Base-by-base conservation (phyloP, 2,113 vertebrate species). In the Phocoena phocoena region DNA sequence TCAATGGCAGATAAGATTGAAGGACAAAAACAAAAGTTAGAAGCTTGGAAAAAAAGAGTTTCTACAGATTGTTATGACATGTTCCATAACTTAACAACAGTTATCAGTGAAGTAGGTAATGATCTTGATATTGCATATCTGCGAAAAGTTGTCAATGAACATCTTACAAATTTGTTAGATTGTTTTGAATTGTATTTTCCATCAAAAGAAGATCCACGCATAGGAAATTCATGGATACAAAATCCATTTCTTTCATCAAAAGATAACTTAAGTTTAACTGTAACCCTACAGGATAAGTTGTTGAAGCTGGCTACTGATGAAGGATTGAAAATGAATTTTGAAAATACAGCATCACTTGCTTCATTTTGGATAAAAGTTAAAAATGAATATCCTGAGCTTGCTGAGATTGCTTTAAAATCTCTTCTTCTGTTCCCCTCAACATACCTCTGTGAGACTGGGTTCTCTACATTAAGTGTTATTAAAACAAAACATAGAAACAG, bases 301-400 rank as follows among this genome's bases (percentile, higher is more conserved):
- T 85, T 96, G 41, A 71, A 92, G 23, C 50, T 97, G 84, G 95
- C 88, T 60, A 60, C 88, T 53, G 77, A 96, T 85, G 95, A 97
- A 94, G 84, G 92, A 53, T 84, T 96, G 84, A 97, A 94, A 88
- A 44, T 80, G 23, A 88, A 88, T 62, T 97, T 96, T 94, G 92
- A 94, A 94, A 96, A 80, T 80, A 94, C 95, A 74, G 88, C 88
- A 89, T 92, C 88, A 36, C 83, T 96, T 88, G 77, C 95, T 88
- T 97, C 88, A 44, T 97, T 97, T 90, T 97, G 90, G 90, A 90
- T 93, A 93, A 95, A 90, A 93, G 85, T 95, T 80, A 95, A 97
- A 90, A 74, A 74, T 85, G 85, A 93, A 41, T 95, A 97, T 71
- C 67, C 90, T 15, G 90, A 90, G 38, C 93, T 95, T 81, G 60